These are phyloP conservation scores for Amblyjoppa fuscipennis DNA, from an alignment of 2,888 invertebrate genomes.

Conservation along the genomic window DNA sequence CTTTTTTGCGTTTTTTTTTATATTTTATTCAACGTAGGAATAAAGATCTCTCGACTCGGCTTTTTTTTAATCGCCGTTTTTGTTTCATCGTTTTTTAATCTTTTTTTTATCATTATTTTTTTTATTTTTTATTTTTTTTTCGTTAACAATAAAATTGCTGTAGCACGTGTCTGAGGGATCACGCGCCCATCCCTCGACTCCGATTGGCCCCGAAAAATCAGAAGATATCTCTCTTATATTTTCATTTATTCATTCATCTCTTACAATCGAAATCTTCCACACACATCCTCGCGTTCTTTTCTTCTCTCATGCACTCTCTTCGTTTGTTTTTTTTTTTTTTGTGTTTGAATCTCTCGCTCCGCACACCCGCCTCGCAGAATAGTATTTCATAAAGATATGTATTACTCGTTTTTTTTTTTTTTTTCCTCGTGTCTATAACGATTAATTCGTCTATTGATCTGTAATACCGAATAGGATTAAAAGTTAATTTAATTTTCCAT, in stretches of 20 bases:
- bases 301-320: slow-evolving; percentile 51
- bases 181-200: slow-evolving; percentile 71
- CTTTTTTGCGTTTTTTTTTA: neutral
- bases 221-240: slow-evolving; percentile 73
- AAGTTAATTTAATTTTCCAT: slow-evolving; percentile 50
- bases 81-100: slow-evolving; percentile 13
- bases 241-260: slow-evolving; percentile 59
- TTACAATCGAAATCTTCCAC: slow-evolving; percentile 42
- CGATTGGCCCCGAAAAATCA: slow-evolving; percentile 82
- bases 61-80: neutral
- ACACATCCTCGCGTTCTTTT: slow-evolving; percentile 29
- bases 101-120: slow-evolving; percentile 42
- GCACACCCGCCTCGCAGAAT: slow-evolving; percentile 54
- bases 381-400: slow-evolving; percentile 71
- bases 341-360: slow-evolving; percentile 48
- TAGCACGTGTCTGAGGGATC: slow-evolving; percentile 66
- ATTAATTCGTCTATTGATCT: slow-evolving; percentile 68
- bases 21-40: slow-evolving; percentile 44
- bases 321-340: slow-evolving; percentile 32
- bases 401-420: slow-evolving; percentile 65
- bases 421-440: slow-evolving; percentile 55
- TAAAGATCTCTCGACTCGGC: slow-evolving; percentile 62
- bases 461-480: slow-evolving; percentile 65
- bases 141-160: slow-evolving; percentile 65
- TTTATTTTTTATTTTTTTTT: slow-evolving; percentile 41